A percentile compares a stretch with the other conserved stretches of the same genome.
Evolutionary conservation across 2,888 invertebrate species (phyloP).

Genomic region (Cybosia mesomella): DNA sequence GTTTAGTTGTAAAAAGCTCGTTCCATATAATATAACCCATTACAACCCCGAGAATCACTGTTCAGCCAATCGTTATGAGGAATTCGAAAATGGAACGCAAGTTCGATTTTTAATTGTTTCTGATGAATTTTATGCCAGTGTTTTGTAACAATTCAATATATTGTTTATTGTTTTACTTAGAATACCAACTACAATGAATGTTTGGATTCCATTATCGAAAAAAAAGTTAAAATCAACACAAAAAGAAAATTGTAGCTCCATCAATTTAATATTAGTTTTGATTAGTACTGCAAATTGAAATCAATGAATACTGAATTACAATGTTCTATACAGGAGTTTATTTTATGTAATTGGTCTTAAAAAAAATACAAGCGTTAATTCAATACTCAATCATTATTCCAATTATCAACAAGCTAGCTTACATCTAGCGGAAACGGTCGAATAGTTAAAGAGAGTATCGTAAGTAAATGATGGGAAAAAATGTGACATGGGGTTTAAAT

Average conservation of each 20-base stretch:
- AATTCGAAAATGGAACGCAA: conserved; percentile 79
- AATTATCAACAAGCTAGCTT: conserved; percentile 12
- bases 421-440: conserved; percentile 27
- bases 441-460: conserved; percentile 38
- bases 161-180: conserved; percentile 64
- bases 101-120: conserved; percentile 83
- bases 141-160: conserved; percentile 65
- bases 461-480: conserved; percentile 48
- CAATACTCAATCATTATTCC: conserved; percentile 10
- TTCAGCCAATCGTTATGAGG: conserved; percentile 75
- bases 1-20: conserved; percentile 84
- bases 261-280: no score
- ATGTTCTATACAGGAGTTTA: not conserved
- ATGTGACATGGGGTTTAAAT: conserved; percentile 42
- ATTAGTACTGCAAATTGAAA: not conserved
- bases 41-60: conserved; percentile 83
- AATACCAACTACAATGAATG: conserved; percentile 39
- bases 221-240: not conserved
- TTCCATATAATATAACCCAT: conserved; percentile 86
- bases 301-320: not conserved
- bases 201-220: not conserved
- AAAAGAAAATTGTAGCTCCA: not conserved
- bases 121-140: conserved; percentile 70
- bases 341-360: not conserved
- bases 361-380: conserved; percentile 7